A percentile compares a stretch with the other conserved stretches of the same genome.
Conservation (phyloP, 1,140 invertebrate species). For the Heliothis virescens region DNA sequence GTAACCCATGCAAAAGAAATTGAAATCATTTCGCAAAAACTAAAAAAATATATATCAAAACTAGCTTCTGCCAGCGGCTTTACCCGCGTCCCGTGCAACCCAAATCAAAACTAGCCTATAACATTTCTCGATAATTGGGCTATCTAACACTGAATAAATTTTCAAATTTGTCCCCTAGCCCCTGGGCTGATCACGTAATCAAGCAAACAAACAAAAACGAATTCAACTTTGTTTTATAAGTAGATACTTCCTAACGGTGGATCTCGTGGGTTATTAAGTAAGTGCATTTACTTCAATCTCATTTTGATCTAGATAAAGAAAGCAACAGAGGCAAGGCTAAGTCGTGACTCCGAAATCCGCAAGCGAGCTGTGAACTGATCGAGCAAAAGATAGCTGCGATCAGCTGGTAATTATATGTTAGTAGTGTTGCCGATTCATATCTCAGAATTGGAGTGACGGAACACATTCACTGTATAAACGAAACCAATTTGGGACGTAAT, state of each 20-base stretch:
- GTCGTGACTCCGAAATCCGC: conserved; percentile 34
- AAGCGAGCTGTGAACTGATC: conserved; percentile 12
- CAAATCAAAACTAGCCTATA: no score
- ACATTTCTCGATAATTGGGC: no score
- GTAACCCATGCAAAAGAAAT: neutral
- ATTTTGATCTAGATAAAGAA: conserved; percentile 35
- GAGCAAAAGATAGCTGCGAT: conserved; percentile 17
- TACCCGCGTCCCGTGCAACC: no score
- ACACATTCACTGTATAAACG: neutral
- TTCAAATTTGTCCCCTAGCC: neutral
- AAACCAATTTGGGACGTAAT: neutral
- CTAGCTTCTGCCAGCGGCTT: no score
- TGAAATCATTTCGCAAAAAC: neutral
- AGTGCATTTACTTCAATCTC: neutral
- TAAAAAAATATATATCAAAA: neutral
- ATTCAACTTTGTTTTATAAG: no score
- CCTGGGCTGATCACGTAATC: no score
- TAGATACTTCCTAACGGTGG: neutral
- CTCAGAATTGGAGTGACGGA: neutral
- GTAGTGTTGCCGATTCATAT: neutral
- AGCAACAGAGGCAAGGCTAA: conserved; percentile 28
- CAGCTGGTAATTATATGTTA: conserved; percentile 33
- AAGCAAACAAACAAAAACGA: no score
- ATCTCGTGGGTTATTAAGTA: conserved; percentile 1
- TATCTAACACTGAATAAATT: no score